These are phyloP conservation scores for Brachyhypopomus gauderio DNA, from an alignment of 2,113 vertebrate genomes.

Conservation along the genomic window DNA sequence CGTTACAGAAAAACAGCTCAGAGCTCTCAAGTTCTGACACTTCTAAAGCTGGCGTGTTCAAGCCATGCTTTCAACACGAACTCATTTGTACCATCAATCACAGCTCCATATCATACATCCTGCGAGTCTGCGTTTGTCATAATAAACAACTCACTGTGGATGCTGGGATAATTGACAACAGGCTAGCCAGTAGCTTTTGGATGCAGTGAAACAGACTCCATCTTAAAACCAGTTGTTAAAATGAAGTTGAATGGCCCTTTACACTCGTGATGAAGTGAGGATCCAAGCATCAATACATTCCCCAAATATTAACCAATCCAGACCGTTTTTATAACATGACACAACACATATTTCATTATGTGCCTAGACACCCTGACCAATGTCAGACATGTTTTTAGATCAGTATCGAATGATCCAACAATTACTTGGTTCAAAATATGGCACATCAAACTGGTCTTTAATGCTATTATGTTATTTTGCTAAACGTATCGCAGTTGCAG, in stretches of 20 bases:
- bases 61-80: constrained; percentile 3
- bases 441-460: too few relatives aligned
- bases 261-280: background rate
- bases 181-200: too few relatives aligned
- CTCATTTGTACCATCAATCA: constrained; percentile 4
- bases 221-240: too few relatives aligned
- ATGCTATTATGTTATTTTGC: too few relatives aligned
- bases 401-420: too few relatives aligned
- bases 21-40: constrained; percentile 32
- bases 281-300: background rate
- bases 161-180: background rate
- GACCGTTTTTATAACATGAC: background rate
- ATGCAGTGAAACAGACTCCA: too few relatives aligned
- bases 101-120: constrained; percentile 8
- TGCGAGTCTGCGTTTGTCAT: background rate
- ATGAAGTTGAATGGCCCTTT: too few relatives aligned
- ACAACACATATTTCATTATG: too few relatives aligned
- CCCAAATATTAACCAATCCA: constrained; percentile 14
- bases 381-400: too few relatives aligned
- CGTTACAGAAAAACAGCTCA: background rate
- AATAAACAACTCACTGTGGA: background rate
- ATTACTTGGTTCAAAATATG: too few relatives aligned
- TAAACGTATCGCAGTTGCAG: too few relatives aligned
- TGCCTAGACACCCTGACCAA: too few relatives aligned
- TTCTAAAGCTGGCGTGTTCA: background rate